phyloP scores from a whole-genome alignment of 64 coral and sea anemone genomes.

The Montipora cactus region DNA sequence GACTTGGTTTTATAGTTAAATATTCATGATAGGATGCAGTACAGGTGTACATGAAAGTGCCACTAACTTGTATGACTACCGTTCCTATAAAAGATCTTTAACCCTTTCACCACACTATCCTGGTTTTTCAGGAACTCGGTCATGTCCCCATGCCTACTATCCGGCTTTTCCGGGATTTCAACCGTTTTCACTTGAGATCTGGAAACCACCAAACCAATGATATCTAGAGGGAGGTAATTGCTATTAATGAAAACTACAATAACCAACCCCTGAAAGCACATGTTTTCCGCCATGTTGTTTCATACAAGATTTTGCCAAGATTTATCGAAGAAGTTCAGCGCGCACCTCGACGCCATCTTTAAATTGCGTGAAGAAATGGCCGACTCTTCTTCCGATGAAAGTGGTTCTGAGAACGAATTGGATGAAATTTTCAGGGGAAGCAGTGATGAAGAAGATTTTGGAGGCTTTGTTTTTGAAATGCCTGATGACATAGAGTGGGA shows the following conservation, averaged over 20 bases:
- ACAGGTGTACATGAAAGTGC: too few species aligned
- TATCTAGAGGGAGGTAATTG: background rate
- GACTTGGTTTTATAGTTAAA: too few species aligned
- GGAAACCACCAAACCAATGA: too few species aligned
- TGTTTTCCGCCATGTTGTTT: too few species aligned
- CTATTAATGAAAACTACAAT: constrained; percentile 25
- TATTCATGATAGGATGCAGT: too few species aligned
- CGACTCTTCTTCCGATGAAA: constrained; percentile 1
- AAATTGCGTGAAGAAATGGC: background rate
- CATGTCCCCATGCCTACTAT: constrained; percentile 8
- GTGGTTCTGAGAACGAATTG: background rate
- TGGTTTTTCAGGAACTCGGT: background rate
- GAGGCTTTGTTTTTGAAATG: constrained; percentile 28
- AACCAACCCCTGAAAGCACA: background rate
- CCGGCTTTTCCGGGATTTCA: constrained; percentile 19
- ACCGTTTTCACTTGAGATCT: background rate
- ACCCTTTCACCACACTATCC: constrained; percentile 29
- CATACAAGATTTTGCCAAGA: background rate
- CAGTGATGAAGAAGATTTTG: constrained; percentile 11
- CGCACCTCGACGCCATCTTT: background rate
- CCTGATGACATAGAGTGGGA: constrained; percentile 34
- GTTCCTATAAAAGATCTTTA: background rate
- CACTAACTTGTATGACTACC: too few species aligned
- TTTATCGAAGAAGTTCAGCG: background rate
- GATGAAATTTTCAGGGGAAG: constrained; percentile 8